Conservation (phyloP, 2,113 vertebrate genomes). For the Bombycilla garrulus region DNA sequence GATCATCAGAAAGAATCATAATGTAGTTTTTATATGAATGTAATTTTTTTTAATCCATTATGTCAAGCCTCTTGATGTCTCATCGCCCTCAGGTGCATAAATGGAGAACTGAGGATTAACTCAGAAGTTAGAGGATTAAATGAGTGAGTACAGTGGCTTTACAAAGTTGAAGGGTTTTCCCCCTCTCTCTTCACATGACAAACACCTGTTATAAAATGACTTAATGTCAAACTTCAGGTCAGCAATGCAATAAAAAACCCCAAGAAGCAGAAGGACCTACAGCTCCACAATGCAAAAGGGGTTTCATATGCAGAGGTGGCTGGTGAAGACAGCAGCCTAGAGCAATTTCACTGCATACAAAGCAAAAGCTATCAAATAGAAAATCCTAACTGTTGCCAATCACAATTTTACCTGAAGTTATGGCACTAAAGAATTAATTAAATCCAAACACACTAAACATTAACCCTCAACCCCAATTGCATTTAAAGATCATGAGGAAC, state of each 20-base stretch:
- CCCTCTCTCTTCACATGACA: not conserved
- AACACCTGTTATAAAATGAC: not conserved
- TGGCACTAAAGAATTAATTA: conserved; percentile 76
- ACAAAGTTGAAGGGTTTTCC: not conserved
- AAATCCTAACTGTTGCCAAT: not conserved
- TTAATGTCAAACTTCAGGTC: not conserved
- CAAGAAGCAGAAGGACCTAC: not conserved
- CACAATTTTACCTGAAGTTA: not conserved
- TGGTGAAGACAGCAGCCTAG: not conserved
- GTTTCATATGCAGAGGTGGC: not conserved
- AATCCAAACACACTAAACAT: conserved; percentile 79
- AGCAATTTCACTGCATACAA: not conserved
- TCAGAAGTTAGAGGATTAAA: not conserved
- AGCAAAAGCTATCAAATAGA: not conserved
- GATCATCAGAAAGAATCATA: not conserved
- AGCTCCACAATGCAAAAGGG: not conserved
- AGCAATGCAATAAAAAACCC: not conserved
- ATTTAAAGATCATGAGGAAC: conserved; percentile 79
- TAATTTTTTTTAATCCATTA: not conserved
- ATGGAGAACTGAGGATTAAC: not conserved
- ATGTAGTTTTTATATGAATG: not conserved
- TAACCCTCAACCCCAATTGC: not conserved
- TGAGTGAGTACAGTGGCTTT: not conserved
- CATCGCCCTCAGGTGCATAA: not conserved
- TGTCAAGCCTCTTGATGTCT: not conserved